phyloP scores from a whole-genome alignment of 2,888 invertebrate species.

The Hirudinaria manillensis region DNA sequence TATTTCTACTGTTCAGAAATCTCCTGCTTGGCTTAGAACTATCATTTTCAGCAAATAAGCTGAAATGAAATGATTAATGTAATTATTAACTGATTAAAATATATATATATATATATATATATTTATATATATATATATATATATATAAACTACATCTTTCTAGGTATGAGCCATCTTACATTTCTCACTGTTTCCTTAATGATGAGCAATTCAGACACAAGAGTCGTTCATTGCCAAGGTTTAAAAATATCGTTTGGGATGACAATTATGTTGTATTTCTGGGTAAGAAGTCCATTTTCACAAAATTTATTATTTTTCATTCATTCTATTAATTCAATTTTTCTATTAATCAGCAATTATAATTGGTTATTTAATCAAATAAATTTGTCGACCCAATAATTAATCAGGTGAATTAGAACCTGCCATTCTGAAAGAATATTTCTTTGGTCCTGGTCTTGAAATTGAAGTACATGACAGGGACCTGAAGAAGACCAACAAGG shows the following conservation, averaged over 20 bases:
- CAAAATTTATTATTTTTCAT: constrained; percentile 9
- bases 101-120: constrained; percentile 29
- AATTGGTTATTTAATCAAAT: constrained; percentile 4
- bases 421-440: constrained; percentile 46
- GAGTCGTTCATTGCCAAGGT: constrained; percentile 47
- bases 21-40: no score
- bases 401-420: not conserved
- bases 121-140: constrained; percentile 30
- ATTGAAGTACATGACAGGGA: constrained; percentile 54
- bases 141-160: not conserved
- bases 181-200: constrained; percentile 50
- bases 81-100: no score
- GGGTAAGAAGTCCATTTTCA: constrained; percentile 41
- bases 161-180: constrained; percentile 51
- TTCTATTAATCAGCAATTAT: not conserved
- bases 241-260: constrained; percentile 49
- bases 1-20: no score
- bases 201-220: constrained; percentile 42
- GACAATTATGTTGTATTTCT: constrained; percentile 51
- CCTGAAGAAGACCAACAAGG: constrained; percentile 48
- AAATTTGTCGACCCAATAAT: not conserved
- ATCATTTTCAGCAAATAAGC: no score
- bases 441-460: constrained; percentile 49
- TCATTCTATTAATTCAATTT: not conserved
- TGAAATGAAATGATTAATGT: no score